These are phyloP conservation scores for Drosophila mimetica DNA, from an alignment of 2,888 invertebrate species.

Conservation along the genomic window DNA sequence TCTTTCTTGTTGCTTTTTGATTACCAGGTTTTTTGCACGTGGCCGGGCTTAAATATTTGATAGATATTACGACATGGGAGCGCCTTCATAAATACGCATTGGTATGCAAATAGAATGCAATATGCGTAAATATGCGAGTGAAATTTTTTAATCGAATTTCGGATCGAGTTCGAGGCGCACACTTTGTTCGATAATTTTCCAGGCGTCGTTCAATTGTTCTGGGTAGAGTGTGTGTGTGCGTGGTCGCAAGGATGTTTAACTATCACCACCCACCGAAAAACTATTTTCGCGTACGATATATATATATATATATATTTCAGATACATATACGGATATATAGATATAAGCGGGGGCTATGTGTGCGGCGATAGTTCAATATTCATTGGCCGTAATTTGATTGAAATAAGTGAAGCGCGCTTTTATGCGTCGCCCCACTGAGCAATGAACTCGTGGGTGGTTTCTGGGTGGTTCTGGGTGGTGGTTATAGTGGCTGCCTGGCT, in stretches of 20 bases:
- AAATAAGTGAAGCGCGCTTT: slow-evolving; percentile 69
- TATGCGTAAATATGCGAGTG: slow-evolving; percentile 33
- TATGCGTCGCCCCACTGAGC: slow-evolving; percentile 76
- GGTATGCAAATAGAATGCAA: slow-evolving; percentile 34
- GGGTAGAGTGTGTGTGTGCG: background rate
- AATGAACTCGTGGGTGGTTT: slow-evolving; percentile 44
- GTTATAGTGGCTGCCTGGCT: background rate
- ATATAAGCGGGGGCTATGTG: slow-evolving; percentile 3
- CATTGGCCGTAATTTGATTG: slow-evolving; percentile 80
- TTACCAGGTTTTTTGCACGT: slow-evolving; percentile 4
- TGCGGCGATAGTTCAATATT: slow-evolving; percentile 72
- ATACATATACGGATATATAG: slow-evolving; percentile 9
- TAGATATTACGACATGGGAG: slow-evolving; percentile 16
- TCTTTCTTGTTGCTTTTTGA: too few species aligned
- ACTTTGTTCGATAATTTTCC: slow-evolving; percentile 34
- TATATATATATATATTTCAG: background rate
- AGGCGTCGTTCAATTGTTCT: slow-evolving; percentile 14
- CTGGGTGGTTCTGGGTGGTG: background rate
- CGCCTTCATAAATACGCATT: slow-evolving; percentile 3
- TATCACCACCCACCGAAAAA: slow-evolving; percentile 22
- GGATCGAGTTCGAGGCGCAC: slow-evolving; percentile 12
- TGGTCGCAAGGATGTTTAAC: slow-evolving; percentile 11
- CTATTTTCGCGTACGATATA: slow-evolving; percentile 29
- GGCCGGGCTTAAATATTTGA: slow-evolving; percentile 25
- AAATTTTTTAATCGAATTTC: slow-evolving; percentile 38